Evolutionary conservation across 2,888 invertebrate genomes (phyloP), one percentile per base, ranked within the genome.

Genomic region (Nemotelus pantherinus): DNA sequence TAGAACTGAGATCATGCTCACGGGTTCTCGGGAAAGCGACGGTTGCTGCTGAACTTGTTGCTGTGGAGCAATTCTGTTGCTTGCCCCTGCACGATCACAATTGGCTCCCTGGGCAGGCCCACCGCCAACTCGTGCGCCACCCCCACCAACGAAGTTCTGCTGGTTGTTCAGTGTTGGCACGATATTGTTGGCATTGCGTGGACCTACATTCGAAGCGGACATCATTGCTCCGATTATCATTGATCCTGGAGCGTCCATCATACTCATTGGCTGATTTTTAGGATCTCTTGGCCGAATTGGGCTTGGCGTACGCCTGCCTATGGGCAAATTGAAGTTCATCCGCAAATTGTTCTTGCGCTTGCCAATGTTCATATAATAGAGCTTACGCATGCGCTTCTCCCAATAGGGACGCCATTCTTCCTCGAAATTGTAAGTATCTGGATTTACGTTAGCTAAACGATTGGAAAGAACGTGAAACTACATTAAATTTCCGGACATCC

Each of bases 1-100:
- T 25, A 80, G 55, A 3, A 76, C 76, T 47, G 79, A 79, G 50
- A 80, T 78, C 72, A 80, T 76, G 68, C 79, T 77, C 64, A 79
- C 78, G 45, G 79, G 79, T 53, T 77, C 77, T 50, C 77, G 57
- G 10, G 25, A 39, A 25, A 25, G 58, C 3, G 48, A 10, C 39
- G 60, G 48, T 43, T 55, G 71, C 25, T 55, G 71, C 47, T n/a
- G 72, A 4, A 4, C 41, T 53, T 53, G 9, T 41, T 64, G 64
- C n/a, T 64, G 64, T 47, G 44, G 65, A 9, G 10, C 39, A 63
- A 43, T 63, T 3, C 63, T 7, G 43, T 63, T 63, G 63, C 43
- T 43, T 9, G 39, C 5, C 65, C 25, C 25, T 25, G 25, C 25
- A 25, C 25, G 25, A 25, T 25, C 25, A 25, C 25, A 25, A 25